phyloP scores from a whole-genome alignment of 1,140 invertebrate genomes.

The Cydia pomonella region DNA sequence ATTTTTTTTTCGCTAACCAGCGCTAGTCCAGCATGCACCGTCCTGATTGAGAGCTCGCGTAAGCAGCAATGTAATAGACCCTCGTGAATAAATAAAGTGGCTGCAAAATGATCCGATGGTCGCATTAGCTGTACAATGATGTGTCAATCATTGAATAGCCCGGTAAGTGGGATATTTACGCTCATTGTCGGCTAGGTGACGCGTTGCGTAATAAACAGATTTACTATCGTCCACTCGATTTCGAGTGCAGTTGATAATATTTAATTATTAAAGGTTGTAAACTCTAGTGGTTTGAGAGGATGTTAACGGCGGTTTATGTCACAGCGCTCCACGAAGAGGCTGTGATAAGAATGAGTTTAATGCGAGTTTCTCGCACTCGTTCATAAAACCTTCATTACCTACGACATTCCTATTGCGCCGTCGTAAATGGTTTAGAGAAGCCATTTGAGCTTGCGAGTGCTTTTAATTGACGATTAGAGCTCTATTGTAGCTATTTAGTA shows the following conservation, averaged over 20 bases:
- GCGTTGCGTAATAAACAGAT: constrained; percentile 41
- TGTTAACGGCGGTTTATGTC: constrained; percentile 18
- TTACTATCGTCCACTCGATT: constrained; percentile 42
- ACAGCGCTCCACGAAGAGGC: neutral
- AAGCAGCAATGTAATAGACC: constrained; percentile 8
- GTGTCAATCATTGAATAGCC: constrained; percentile 43
- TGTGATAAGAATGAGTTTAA: constrained; percentile 7
- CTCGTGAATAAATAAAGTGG: constrained; percentile 5
- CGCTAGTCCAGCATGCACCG: neutral
- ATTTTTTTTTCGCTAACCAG: neutral
- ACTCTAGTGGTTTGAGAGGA: constrained; percentile 10
- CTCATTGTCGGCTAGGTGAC: constrained; percentile 43
- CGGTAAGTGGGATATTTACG: constrained; percentile 47
- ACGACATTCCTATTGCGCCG: constrained; percentile 5
- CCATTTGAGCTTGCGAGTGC: neutral
- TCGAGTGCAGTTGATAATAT: constrained; percentile 32
- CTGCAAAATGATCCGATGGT: constrained; percentile 34
- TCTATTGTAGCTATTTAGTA: neutral
- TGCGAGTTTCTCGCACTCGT: constrained; percentile 7
- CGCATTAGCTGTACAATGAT: constrained; percentile 36
- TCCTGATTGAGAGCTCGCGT: neutral
- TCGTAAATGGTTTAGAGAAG: neutral
- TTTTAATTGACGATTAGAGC: constrained; percentile 12
- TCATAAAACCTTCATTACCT: constrained; percentile 12
- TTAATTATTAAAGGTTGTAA: constrained; percentile 31